Evolutionary conservation across 2,888 invertebrate genomes (phyloP).

Genomic region (Bellardia pandia): DNA sequence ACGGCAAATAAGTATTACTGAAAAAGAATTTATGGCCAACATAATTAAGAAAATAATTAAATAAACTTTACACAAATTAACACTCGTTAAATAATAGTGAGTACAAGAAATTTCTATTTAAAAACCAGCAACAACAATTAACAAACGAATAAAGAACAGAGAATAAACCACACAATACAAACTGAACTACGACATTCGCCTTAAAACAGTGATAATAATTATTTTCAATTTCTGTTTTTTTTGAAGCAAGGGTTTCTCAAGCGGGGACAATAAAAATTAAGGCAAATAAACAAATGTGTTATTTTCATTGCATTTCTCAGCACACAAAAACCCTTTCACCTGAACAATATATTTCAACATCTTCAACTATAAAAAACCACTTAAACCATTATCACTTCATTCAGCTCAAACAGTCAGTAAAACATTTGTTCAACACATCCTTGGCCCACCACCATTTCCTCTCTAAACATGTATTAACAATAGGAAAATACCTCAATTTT

Average conservation of each 20-base stretch:
- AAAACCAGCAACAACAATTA: background rate
- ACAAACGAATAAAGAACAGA: background rate
- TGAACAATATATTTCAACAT: constrained; percentile 34
- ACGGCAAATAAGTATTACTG: background rate
- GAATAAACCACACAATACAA: background rate
- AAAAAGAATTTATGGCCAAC: background rate
- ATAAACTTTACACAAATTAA: background rate
- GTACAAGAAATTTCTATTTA: background rate
- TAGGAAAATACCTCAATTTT: constrained; percentile 40
- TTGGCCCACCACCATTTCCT: constrained; percentile 14
- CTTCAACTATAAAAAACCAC: constrained; percentile 6
- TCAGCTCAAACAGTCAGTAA: constrained; percentile 2
- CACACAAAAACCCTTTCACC: background rate
- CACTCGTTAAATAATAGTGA: background rate
- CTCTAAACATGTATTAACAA: constrained; percentile 10
- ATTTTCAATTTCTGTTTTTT: background rate
- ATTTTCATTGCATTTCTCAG: background rate
- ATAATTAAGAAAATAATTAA: background rate
- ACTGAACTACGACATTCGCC: constrained; percentile 46
- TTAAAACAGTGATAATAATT: constrained; percentile 16
- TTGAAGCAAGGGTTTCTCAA: background rate
- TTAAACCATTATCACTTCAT: constrained; percentile 46
- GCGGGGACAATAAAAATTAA: background rate
- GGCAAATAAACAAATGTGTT: background rate
- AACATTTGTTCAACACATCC: constrained; percentile 1